A percentile compares a stretch with the other conserved stretches of the same genome.
phyloP scores from a whole-genome alignment of 1,140 invertebrate species.

The Drosophila arizonae region DNA sequence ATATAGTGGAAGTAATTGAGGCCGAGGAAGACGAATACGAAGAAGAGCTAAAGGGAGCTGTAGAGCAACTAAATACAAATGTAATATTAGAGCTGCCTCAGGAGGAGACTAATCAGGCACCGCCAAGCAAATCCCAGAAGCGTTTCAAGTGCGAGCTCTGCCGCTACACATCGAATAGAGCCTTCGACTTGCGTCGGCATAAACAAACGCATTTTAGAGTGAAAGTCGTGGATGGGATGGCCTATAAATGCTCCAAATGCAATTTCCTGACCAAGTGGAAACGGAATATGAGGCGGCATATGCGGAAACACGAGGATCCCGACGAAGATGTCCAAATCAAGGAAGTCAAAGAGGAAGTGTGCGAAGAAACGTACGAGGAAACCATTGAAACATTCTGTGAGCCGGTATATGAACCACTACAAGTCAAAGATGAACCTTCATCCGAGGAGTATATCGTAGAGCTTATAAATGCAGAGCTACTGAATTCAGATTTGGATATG shows the following conservation, averaged over 20 bases:
- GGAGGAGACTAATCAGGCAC: not conserved
- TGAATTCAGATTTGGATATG: conserved; percentile 8
- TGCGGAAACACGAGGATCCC: conserved; percentile 4
- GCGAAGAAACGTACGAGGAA: not conserved
- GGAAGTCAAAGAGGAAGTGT: not conserved
- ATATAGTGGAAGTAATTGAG: conserved; percentile 23
- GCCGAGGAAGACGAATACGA: not conserved
- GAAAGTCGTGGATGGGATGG: conserved; percentile 14
- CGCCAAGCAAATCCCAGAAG: not conserved
- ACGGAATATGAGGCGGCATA: conserved; percentile 31
- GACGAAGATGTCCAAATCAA: too few relatives aligned
- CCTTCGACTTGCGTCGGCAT: conserved; percentile 33
- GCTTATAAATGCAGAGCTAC: conserved; percentile 5
- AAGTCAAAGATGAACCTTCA: not conserved
- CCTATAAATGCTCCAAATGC: conserved; percentile 25
- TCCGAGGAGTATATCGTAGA: conserved; percentile 13
- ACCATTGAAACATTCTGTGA: too few relatives aligned
- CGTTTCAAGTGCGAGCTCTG: conserved; percentile 32
- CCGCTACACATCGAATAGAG: conserved; percentile 26
- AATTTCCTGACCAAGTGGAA: conserved; percentile 31
- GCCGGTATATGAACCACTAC: not conserved
- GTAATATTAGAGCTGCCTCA: not conserved
- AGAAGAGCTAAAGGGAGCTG: not conserved
- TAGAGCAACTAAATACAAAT: too few relatives aligned
- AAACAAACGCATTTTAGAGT: conserved; percentile 7